These are phyloP conservation scores for Xyliphius kryptos DNA, from an alignment of 2,113 vertebrate species.

Conservation along the genomic window DNA sequence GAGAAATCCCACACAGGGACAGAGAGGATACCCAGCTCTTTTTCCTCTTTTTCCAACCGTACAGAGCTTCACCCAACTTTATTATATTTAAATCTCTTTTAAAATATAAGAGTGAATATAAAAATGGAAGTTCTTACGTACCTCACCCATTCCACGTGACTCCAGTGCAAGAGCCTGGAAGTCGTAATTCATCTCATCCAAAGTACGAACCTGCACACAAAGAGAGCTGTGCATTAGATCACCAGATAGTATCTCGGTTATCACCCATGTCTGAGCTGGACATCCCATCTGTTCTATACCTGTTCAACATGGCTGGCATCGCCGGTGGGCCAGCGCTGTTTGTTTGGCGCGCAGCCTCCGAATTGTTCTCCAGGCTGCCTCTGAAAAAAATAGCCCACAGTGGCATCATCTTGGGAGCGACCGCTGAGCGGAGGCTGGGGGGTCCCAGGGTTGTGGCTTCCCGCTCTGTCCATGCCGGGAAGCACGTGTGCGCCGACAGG, in stretches of 20 bases:
- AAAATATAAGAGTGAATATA: neutral
- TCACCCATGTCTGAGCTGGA: too few relatives aligned
- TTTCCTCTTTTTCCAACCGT: too few relatives aligned
- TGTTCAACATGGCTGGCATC: conserved; percentile 52
- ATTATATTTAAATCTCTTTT: too few relatives aligned
- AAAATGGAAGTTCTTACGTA: conserved; percentile 54
- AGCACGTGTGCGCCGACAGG: conserved; percentile 53
- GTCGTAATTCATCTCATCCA: conserved; percentile 98
- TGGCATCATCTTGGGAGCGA: conserved; percentile 59
- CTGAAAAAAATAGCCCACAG: conserved; percentile 68
- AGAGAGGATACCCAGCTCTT: too few relatives aligned
- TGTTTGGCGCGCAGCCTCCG: conserved; percentile 56
- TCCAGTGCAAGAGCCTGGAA: conserved; percentile 98
- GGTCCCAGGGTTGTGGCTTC: conserved; percentile 47
- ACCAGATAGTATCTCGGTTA: too few relatives aligned
- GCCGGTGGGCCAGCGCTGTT: conserved; percentile 62
- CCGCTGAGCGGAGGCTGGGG: conserved; percentile 59
- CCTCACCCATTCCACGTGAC: conserved; percentile 97
- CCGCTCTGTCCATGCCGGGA: conserved; percentile 55
- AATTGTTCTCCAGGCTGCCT: conserved; percentile 64
- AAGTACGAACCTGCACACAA: conserved; percentile 73
- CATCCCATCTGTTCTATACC: conserved; percentile 38
- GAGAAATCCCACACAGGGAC: too few relatives aligned
- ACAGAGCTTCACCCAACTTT: too few relatives aligned
- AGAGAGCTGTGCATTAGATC: neutral